Conservation (phyloP, 2,797 vertebrate genomes). For the Sphaeramia orbicularis region DNA sequence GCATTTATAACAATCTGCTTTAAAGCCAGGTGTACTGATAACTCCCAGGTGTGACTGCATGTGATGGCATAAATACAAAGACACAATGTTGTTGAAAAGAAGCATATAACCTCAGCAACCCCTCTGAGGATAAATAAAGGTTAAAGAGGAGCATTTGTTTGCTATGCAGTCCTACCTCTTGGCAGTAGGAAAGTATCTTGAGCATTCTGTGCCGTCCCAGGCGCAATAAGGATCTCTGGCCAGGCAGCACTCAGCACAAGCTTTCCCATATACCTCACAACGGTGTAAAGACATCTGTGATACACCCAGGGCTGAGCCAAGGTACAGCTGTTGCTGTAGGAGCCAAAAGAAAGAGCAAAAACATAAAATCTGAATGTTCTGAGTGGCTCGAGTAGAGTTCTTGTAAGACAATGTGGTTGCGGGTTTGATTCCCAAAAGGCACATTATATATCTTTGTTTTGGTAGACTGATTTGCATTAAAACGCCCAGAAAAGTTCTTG, state of each 20-base stretch:
- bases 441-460: slow-evolving; percentile 34
- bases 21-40: slow-evolving; percentile 61
- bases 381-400: slow-evolving; percentile 28
- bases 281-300: slow-evolving; percentile 98
- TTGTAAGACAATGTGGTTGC: slow-evolving; percentile 26
- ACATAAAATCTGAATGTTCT: slow-evolving; percentile 39
- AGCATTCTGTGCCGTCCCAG: slow-evolving; percentile 97
- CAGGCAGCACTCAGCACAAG: slow-evolving; percentile 97
- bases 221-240: slow-evolving; percentile 98
- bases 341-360: slow-evolving; percentile 46
- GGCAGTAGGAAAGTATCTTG: slow-evolving; percentile 96
- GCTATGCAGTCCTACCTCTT: slow-evolving; percentile 89
- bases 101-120: slow-evolving; percentile 34
- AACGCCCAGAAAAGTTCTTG: background rate
- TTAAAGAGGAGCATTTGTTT: slow-evolving; percentile 33
- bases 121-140: slow-evolving; percentile 51
- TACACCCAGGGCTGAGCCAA: slow-evolving; percentile 92
- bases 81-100: slow-evolving; percentile 46
- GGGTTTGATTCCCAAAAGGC: slow-evolving; percentile 33
- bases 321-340: slow-evolving; percentile 96
- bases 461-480: slow-evolving; percentile 36
- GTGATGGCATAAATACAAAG: slow-evolving; percentile 42
- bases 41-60: slow-evolving; percentile 56
- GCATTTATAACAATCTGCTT: slow-evolving; percentile 28
- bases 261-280: slow-evolving; percentile 96